A percentile compares a stretch with the other conserved stretches of the same genome.
These are phyloP conservation scores for Conchocele bisecta DNA, from an alignment of 2,888 invertebrate genomes.

Conservation along the genomic window DNA sequence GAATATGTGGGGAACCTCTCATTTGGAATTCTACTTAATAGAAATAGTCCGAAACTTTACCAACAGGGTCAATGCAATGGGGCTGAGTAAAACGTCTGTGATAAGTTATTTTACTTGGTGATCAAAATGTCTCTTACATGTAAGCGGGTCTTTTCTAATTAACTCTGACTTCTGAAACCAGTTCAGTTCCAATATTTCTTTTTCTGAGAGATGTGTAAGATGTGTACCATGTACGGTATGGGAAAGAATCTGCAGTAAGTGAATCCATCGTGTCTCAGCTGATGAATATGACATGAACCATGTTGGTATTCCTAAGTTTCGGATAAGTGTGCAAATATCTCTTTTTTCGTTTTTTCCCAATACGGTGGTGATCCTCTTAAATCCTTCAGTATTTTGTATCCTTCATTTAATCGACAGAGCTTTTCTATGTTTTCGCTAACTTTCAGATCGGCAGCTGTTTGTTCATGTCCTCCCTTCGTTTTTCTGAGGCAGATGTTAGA, in stretches of 20 bases:
- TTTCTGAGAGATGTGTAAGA: background rate
- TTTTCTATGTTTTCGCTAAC: conserved; percentile 3
- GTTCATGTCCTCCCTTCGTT: conserved; percentile 8
- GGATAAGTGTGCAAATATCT: conserved; percentile 51
- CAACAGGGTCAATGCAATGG: conserved; percentile 26
- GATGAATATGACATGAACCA: conserved; percentile 46
- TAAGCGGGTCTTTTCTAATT: conserved; percentile 11
- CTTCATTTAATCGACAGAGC: conserved; percentile 21
- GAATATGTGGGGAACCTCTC: conserved; percentile 50
- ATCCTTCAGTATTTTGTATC: conserved; percentile 30
- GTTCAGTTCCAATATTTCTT: background rate
- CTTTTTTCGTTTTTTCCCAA: conserved; percentile 42
- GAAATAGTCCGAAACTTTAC: conserved; percentile 44
- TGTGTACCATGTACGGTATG: conserved; percentile 18
- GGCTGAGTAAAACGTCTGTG: conserved; percentile 2
- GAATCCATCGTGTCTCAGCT: conserved; percentile 52
- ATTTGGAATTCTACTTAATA: conserved; percentile 55
- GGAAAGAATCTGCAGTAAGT: conserved; percentile 30
- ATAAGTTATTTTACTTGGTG: conserved; percentile 41
- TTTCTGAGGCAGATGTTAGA: conserved; percentile 14
- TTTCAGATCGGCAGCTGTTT: conserved; percentile 27
- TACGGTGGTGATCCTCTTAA: conserved; percentile 53
- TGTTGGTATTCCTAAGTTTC: conserved; percentile 41
- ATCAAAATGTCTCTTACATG: conserved; percentile 54
- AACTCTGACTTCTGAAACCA: background rate